A percentile compares a stretch with the other conserved stretches of the same genome.
Conservation (phyloP, 2,797 vertebrate genomes). For the Pyrocephalus nanus region DNA sequence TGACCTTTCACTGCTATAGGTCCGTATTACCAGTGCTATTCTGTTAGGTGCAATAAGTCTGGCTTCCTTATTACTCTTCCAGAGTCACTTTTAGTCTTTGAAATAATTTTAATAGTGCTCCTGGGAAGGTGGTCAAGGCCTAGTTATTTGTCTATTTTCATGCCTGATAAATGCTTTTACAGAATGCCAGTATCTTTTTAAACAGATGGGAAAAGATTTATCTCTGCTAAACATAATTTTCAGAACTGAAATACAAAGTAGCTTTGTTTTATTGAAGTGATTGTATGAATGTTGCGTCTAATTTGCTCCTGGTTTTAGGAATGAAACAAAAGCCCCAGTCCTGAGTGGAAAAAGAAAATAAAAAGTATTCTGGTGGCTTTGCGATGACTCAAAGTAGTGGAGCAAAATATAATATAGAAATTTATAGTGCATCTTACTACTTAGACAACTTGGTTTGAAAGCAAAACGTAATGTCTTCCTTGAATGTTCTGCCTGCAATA, state of each 20-base stretch:
- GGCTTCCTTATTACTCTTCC: not conserved
- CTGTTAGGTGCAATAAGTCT: not conserved
- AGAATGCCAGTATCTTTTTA: not conserved
- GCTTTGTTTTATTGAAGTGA: not conserved
- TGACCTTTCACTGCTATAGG: not conserved
- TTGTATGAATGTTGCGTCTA: not conserved
- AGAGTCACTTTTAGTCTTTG: not conserved
- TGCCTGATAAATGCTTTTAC: not conserved
- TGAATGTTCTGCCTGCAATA: not conserved
- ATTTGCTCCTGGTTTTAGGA: not conserved
- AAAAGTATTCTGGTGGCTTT: not conserved
- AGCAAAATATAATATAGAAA: not conserved
- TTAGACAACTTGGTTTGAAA: not conserved
- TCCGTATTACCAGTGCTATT: not conserved
- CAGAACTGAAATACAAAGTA: not conserved
- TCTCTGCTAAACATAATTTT: not conserved
- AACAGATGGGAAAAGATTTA: not conserved
- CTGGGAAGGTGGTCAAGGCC: not conserved
- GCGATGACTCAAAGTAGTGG: not conserved
- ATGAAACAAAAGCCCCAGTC: not conserved
- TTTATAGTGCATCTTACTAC: not conserved
- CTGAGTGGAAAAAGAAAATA: not conserved
- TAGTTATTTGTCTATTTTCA: not conserved
- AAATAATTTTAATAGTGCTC: constrained; percentile 1
- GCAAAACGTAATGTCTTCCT: not conserved